Evolutionary conservation across 2,797 vertebrate species (phyloP).

Genomic region (Sardinella longiceps): DNA sequence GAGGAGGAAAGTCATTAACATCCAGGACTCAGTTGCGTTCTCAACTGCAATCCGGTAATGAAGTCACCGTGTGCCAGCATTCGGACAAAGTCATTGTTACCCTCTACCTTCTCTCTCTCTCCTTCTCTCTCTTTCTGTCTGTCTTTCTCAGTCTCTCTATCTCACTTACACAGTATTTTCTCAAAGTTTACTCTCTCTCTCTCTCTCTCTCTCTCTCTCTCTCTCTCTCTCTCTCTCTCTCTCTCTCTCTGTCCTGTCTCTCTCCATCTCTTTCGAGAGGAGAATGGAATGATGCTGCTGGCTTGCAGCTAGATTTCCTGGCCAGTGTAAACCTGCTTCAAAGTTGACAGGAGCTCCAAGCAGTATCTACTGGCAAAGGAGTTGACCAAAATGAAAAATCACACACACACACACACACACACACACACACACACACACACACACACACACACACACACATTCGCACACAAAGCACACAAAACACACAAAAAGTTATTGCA

Average conservation of each 20-base stretch:
- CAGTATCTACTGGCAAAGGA: constrained; percentile 49
- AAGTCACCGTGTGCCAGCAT: constrained; percentile 27
- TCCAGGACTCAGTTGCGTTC: constrained; percentile 40
- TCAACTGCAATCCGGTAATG: constrained; percentile 47
- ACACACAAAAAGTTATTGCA: no score
- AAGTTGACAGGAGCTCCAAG: constrained; percentile 55
- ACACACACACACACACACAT: neutral
- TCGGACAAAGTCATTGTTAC: constrained; percentile 1
- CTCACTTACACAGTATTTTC: neutral
- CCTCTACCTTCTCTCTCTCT: neutral
- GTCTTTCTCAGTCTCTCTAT: constrained; percentile 44
- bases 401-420: constrained; percentile 34
- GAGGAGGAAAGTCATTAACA: constrained; percentile 38
- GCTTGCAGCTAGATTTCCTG: constrained; percentile 40
- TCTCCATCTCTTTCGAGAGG: constrained; percentile 45
- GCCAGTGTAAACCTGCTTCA: constrained; percentile 67
- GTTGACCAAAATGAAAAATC: constrained; percentile 52
- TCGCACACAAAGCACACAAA: no score
- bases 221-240: neutral
- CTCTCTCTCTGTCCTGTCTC: constrained; percentile 19
- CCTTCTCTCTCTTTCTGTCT: constrained; percentile 50
- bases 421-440: neutral
- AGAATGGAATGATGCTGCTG: constrained; percentile 21
- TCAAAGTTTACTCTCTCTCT: neutral
- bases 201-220: constrained; percentile 34